Evolutionary conservation across 2,888 invertebrate species (phyloP).

Genomic region (Morpho achilles): DNA sequence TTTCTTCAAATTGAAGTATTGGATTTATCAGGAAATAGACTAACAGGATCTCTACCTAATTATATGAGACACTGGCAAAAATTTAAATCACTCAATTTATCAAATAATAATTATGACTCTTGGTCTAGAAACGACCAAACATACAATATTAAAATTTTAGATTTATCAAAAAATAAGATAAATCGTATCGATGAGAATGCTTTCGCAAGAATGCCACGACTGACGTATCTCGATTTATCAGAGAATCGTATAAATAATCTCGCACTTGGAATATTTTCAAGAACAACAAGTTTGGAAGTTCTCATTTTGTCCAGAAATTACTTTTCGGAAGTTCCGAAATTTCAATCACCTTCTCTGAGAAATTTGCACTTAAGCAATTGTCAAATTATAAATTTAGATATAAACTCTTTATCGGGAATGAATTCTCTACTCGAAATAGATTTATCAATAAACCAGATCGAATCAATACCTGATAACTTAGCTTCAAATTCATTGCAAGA

Average conservation of each 20-base stretch:
- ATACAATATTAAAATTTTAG: slow-evolving; percentile 74
- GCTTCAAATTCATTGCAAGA: slow-evolving; percentile 79
- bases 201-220: slow-evolving; percentile 75
- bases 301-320: slow-evolving; percentile 84
- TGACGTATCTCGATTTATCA: slow-evolving; percentile 82
- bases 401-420: slow-evolving; percentile 73
- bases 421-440: slow-evolving; percentile 79
- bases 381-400: slow-evolving; percentile 78
- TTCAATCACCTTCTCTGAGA: slow-evolving; percentile 78
- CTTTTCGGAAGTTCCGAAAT: slow-evolving; percentile 76
- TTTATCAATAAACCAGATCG: slow-evolving; percentile 83
- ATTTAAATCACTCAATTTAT: slow-evolving; percentile 78
- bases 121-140: slow-evolving; percentile 49
- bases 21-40: slow-evolving; percentile 70
- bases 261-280: slow-evolving; percentile 75
- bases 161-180: slow-evolving; percentile 83
- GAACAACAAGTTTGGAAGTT: slow-evolving; percentile 75
- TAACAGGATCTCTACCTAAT: slow-evolving; percentile 61
- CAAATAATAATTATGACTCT: slow-evolving; percentile 72
- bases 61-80: slow-evolving; percentile 68
- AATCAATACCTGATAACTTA: slow-evolving; percentile 78
- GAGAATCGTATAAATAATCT: slow-evolving; percentile 82
- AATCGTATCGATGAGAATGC: slow-evolving; percentile 77
- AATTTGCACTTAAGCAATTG: slow-evolving; percentile 81
- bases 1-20: slow-evolving; percentile 72